Conservation (phyloP, 2,797 vertebrate species). For the Centroberyx gerrardi region DNA sequence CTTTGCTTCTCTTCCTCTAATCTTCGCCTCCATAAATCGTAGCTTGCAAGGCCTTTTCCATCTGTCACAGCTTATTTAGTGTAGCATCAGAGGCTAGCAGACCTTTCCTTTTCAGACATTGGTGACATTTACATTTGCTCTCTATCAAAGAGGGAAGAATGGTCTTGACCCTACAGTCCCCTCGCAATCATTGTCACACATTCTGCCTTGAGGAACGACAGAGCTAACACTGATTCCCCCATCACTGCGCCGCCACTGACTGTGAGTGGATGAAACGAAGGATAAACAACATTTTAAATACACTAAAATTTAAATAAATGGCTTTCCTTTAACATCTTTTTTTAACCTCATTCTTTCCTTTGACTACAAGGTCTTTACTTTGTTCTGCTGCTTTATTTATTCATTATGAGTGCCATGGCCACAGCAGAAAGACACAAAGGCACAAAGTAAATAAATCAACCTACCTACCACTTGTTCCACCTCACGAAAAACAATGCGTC, state of each 20-base stretch:
- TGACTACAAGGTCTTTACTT: not conserved
- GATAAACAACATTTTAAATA: conserved; percentile 1
- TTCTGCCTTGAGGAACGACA: conserved; percentile 53
- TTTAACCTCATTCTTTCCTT: conserved; percentile 7
- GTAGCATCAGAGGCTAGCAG: conserved; percentile 66
- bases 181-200: conserved; percentile 55
- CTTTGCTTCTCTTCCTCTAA: conserved; percentile 28
- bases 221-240: conserved; percentile 45
- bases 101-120: conserved; percentile 79
- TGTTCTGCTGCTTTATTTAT: not conserved
- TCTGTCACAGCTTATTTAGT: conserved; percentile 81
- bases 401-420: not conserved
- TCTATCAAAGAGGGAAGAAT: conserved; percentile 79
- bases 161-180: conserved; percentile 66
- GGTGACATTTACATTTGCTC: conserved; percentile 88
- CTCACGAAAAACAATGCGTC: not conserved
- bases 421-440: not conserved
- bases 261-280: conserved; percentile 3
- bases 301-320: conserved; percentile 7
- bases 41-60: conserved; percentile 43
- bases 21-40: conserved; percentile 33
- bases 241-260: conserved; percentile 16
- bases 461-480: not conserved
- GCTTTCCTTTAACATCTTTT: not conserved
- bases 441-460: not conserved